phyloP scores from a whole-genome alignment of 2,888 invertebrate genomes.

The Caenorhabditis sulstoni region DNA sequence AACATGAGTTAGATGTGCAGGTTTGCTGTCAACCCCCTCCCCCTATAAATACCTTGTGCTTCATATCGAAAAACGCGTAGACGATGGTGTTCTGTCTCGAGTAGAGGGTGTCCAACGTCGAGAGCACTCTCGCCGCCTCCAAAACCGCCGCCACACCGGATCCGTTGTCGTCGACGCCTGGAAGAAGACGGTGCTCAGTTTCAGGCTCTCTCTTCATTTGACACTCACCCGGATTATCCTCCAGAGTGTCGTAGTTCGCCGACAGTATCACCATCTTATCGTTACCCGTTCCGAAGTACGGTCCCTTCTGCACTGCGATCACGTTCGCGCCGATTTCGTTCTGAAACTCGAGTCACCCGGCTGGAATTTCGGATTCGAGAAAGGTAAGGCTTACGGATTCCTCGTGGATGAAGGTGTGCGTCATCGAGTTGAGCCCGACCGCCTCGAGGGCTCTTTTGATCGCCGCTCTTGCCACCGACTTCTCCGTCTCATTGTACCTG shows the following conservation, averaged over 20 bases:
- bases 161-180: slow-evolving; percentile 71
- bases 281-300: slow-evolving; percentile 61
- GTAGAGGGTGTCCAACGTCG: slow-evolving; percentile 63
- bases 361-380: no score
- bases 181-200: neutral
- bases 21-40: no score
- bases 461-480: slow-evolving; percentile 51
- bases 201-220: no score
- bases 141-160: slow-evolving; percentile 65
- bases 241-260: slow-evolving; percentile 68
- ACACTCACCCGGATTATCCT: slow-evolving; percentile 57
- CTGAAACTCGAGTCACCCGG: slow-evolving; percentile 42
- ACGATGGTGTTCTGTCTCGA: slow-evolving; percentile 59
- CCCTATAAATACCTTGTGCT: no score
- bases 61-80: slow-evolving; percentile 68
- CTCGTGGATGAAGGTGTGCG: slow-evolving; percentile 65
- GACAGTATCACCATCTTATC: slow-evolving; percentile 62
- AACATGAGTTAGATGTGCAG: no score
- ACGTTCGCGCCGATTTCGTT: slow-evolving; percentile 67
- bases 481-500: slow-evolving; percentile 66
- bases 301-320: slow-evolving; percentile 65
- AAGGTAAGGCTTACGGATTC: slow-evolving; percentile 64
- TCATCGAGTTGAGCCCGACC: slow-evolving; percentile 62
- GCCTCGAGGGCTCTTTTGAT: slow-evolving; percentile 64
- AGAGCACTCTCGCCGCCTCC: slow-evolving; percentile 61